Percentiles rank a stretch among this genome's conserved stretches.
Conservation (phyloP, 2,888 invertebrate species). For the Platerodrilus igneus region DNA sequence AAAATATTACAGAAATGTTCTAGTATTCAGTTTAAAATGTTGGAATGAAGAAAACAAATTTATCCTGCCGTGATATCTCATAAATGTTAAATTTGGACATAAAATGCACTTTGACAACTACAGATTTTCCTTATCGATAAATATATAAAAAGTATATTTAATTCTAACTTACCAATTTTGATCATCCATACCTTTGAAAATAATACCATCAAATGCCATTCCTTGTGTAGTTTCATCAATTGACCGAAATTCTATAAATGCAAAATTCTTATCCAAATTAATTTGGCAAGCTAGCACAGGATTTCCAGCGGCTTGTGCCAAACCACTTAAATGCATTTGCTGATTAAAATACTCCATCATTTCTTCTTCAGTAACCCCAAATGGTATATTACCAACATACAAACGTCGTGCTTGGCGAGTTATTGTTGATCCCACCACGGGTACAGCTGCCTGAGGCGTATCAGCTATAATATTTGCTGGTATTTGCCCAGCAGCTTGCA, state of each 20-base stretch:
- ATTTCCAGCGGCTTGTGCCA: constrained; percentile 96
- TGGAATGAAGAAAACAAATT: too few relatives aligned
- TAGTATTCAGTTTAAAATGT: too few relatives aligned
- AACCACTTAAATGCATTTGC: constrained; percentile 95
- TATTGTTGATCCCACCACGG: constrained; percentile 94
- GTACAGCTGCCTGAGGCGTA: constrained; percentile 90
- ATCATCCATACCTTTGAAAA: constrained; percentile 69
- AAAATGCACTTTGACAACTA: too few relatives aligned
- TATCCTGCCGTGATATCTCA: too few relatives aligned
- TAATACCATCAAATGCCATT: constrained; percentile 99
- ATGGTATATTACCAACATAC: constrained; percentile 98
- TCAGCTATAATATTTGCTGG: constrained; percentile 90
- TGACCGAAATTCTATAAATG: constrained; percentile 95
- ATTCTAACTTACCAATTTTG: neutral
- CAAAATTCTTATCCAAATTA: constrained; percentile 98
- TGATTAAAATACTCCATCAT: constrained; percentile 99
- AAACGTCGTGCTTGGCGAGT: constrained; percentile 72
- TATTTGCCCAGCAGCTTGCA: constrained; percentile 91
- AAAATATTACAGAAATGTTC: too few relatives aligned
- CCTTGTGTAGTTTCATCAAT: constrained; percentile 99
- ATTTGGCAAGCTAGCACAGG: constrained; percentile 98
- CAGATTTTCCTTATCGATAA: too few relatives aligned
- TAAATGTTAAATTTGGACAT: too few relatives aligned
- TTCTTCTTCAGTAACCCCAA: constrained; percentile 96
- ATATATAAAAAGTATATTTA: too few relatives aligned